Evolutionary conservation across 2,113 vertebrate genomes (phyloP), one percentile per base, ranked within the genome.

Genomic region (Xiphias gladius): DNA sequence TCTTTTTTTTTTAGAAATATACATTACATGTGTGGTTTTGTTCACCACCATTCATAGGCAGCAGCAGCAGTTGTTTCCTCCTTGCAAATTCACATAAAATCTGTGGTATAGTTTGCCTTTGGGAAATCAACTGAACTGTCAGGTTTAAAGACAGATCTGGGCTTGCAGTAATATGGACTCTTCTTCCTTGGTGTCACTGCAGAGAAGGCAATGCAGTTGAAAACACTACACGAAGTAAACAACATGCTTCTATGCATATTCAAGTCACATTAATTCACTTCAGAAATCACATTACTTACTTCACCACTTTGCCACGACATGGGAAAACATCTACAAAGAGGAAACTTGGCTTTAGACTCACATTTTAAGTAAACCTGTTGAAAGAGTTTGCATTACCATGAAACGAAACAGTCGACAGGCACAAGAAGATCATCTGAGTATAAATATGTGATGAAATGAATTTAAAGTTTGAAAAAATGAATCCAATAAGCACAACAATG

Each of bases 391-490:
- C 14, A 50, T 59, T 55, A 35, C 67, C 43, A 28, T 73, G 55
- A 76, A 85, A 82, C 50, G 17, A 59, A 76, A 59, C 14, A 16
- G 14, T 14, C n/a, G 65, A 9, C 35, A 79, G 59, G 37, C 24
- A 64, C 32, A 83, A 46, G 17, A 78, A 73, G 46, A 77, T 64
- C 50, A 83, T 54, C 22, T 14, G 28, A 68, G n/a, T 69, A 76
- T 79, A 55, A 83, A 79, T 63, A 76, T 26, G 54, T 80, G 76
- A 70, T 71, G 61, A 86, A 80, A 88, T 73, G 2, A 65, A 64
- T 24, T 63, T 32, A 7, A 48, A 55, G 26, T 78, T 65, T 84
- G 77, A 73, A 79, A n/a, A 78, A 85, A 79, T 52, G 59, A 75
- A 20, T 54, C 46, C 50, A 43, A 81, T 73, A 55, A 73, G 35